Conservation (phyloP, 2,888 invertebrate species). For the Dendrolimus houi region DNA sequence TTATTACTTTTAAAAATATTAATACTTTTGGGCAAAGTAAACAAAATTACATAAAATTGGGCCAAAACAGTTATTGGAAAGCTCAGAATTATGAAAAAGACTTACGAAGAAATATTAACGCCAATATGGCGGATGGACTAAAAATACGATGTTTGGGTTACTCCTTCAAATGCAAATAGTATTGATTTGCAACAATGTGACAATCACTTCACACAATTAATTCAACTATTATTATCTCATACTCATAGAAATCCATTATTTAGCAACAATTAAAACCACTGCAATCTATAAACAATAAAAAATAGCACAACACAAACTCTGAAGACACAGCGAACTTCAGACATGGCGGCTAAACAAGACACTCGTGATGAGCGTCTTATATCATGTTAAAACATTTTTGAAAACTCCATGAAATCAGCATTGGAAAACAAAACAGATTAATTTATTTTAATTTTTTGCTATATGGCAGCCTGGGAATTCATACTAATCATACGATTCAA, state of each 20-base stretch:
- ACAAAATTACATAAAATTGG: slow-evolving; percentile 35
- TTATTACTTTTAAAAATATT: background rate
- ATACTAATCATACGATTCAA: slow-evolving; percentile 39
- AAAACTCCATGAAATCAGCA: slow-evolving; percentile 35
- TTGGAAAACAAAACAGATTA: slow-evolving; percentile 47
- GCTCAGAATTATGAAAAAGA: slow-evolving; percentile 68
- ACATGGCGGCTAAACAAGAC: slow-evolving; percentile 73
- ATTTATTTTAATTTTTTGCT: slow-evolving; percentile 52
- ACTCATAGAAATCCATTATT: slow-evolving; percentile 52
- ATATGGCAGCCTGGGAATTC: slow-evolving; percentile 53
- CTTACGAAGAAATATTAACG: slow-evolving; percentile 77
- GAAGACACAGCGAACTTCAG: slow-evolving; percentile 71
- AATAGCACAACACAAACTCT: slow-evolving; percentile 74
- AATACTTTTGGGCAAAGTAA: background rate
- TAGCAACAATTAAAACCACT: slow-evolving; percentile 54
- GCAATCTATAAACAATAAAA: slow-evolving; percentile 63
- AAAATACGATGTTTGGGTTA: slow-evolving; percentile 74
- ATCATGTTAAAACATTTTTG: slow-evolving; percentile 30
- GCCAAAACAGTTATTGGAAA: slow-evolving; percentile 50
- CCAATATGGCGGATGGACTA: slow-evolving; percentile 83
- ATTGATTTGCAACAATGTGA: slow-evolving; percentile 54
- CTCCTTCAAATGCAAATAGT: slow-evolving; percentile 62
- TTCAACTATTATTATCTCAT: slow-evolving; percentile 51
- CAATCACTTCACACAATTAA: slow-evolving; percentile 60
- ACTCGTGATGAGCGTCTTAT: slow-evolving; percentile 49